Percentiles rank a stretch among this genome's conserved stretches.
phyloP scores from a whole-genome alignment of 2,888 invertebrate species.

The Troglohyphantes excavatus region DNA sequence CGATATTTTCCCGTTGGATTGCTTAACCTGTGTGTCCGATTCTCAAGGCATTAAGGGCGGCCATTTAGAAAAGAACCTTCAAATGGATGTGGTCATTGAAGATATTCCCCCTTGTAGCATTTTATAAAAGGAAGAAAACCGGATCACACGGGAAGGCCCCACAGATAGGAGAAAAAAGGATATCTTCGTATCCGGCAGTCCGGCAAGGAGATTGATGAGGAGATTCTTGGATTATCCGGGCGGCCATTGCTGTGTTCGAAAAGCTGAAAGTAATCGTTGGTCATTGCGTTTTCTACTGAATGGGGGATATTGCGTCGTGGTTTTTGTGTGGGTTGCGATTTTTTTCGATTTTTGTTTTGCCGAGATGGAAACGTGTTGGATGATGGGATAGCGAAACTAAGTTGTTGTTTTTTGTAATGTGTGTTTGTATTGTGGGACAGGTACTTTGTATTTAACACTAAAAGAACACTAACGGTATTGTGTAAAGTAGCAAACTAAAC shows the following conservation, averaged over 20 bases:
- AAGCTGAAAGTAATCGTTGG: conserved; percentile 57
- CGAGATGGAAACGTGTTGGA: no score
- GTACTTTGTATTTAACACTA: no score
- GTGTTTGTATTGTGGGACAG: no score
- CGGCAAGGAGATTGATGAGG: conserved; percentile 51
- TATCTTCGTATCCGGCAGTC: conserved; percentile 23
- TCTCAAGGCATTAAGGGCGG: conserved; percentile 15
- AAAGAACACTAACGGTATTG: no score
- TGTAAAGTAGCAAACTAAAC: no score
- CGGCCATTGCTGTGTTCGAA: conserved; percentile 39
- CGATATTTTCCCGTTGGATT: conserved; percentile 24
- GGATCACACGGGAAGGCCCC: no score
- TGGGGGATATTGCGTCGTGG: background rate
- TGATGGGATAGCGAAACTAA: no score
- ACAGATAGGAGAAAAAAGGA: conserved; percentile 49
- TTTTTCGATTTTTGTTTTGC: background rate
- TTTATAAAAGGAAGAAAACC: conserved; percentile 18
- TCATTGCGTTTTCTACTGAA: conserved; percentile 4
- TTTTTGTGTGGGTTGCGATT: background rate
- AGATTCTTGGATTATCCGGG: conserved; percentile 52
- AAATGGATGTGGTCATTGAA: conserved; percentile 54
- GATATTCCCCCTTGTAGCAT: conserved; percentile 19
- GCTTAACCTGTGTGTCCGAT: conserved; percentile 28
- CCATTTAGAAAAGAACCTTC: conserved; percentile 3
- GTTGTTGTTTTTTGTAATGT: no score